Evolutionary conservation across 2,888 invertebrate genomes (phyloP), one percentile per base, ranked within the genome.

Genomic region (Cryptus armator): DNA sequence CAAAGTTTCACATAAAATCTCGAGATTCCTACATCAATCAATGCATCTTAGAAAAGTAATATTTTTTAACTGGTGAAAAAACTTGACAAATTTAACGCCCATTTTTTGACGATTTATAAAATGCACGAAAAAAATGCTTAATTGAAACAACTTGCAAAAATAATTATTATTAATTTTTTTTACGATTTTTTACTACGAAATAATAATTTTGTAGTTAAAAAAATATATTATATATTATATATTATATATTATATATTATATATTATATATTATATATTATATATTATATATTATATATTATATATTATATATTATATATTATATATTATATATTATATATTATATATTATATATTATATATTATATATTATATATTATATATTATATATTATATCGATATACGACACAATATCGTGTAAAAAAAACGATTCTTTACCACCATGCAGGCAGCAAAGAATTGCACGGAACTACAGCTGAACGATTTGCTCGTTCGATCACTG

Each of bases 371-470:
- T n/a, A n/a, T n/a, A n/a, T n/a, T n/a, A n/a, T n/a, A n/a, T n/a
- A n/a, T n/a, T n/a, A n/a, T n/a, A n/a, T n/a, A n/a, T n/a, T n/a
- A n/a, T n/a, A n/a, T n/a, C n/a, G n/a, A n/a, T n/a, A n/a, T n/a
- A 14, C 32, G 56, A 29, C n/a, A 6, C 6, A 62, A 24, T 4
- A 12, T 12, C 10, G 14, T 59, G 12, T 24, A 24, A 24, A 59
- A 59, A n/a, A 48, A 48, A 48, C 3, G 9, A 59, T 29, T 59
- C 0, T 29, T 59, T 29, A 59, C 29, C 16, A 10, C 16, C 3
- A 59, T 88, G 64, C 74, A 93, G 93, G 89, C 89, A n/a, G 83
- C 88, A 9, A 92, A 88, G 88, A 92, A 89, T 88, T 89, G 90
- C 76, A 89, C 89, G 32, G 91, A 91, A 81, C 78, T 90, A 37